Evolutionary conservation across 2,113 vertebrate species (phyloP).

Genomic region (Rhombomys opimus): DNA sequence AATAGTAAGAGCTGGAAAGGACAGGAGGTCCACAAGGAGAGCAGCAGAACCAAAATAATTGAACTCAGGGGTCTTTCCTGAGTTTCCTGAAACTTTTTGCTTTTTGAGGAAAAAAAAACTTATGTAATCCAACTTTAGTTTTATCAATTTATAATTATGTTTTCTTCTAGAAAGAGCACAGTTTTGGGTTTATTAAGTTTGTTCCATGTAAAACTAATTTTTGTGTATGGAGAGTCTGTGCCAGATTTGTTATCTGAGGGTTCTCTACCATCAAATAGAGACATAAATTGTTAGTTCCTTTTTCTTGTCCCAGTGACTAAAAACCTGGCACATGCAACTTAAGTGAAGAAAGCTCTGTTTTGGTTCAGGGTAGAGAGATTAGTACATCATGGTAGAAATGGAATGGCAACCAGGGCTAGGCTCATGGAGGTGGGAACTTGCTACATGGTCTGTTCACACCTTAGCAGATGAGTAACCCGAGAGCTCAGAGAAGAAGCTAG

Average conservation of each 20-base stretch:
- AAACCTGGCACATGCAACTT: too few relatives aligned
- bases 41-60: too few relatives aligned
- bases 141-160: not conserved
- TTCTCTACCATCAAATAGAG: not conserved
- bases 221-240: not conserved
- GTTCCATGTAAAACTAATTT: not conserved
- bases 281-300: not conserved
- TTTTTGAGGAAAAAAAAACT: not conserved
- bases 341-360: not conserved
- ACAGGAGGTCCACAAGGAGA: too few relatives aligned
- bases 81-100: not conserved
- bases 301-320: not conserved
- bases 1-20: too few relatives aligned
- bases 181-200: not conserved
- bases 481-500: not conserved
- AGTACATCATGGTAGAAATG: not conserved
- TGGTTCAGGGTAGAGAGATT: not conserved
- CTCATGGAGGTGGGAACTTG: not conserved
- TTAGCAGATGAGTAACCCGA: not conserved
- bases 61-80: too few relatives aligned
- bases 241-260: not conserved
- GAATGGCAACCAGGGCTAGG: too few relatives aligned
- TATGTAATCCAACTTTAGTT: not conserved
- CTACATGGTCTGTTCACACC: not conserved
- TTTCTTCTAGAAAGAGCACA: not conserved